Evolutionary conservation across 2,113 vertebrate species (phyloP).

Genomic region (Bubo scandiacus): DNA sequence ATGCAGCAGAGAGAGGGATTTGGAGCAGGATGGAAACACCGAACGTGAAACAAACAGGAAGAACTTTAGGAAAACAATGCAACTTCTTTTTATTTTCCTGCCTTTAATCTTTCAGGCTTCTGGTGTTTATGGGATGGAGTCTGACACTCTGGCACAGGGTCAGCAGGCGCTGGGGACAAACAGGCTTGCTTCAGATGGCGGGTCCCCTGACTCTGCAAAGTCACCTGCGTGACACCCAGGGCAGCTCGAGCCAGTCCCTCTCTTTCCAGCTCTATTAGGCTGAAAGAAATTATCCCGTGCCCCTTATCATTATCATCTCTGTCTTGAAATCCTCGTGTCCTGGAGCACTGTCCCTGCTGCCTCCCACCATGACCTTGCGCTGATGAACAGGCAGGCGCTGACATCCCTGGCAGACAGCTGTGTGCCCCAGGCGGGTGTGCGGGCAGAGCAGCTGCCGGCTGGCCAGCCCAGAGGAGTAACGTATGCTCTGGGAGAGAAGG

Average conservation of each 20-base stretch:
- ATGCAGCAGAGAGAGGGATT: not conserved
- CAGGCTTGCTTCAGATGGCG: not conserved
- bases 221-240: rapidly evolving
- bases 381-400: not conserved
- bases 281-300: not conserved
- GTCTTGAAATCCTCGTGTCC: not conserved
- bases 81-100: not conserved
- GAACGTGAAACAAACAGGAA: not conserved
- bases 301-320: not conserved
- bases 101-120: not conserved
- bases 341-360: not conserved
- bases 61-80: not conserved
- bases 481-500: not conserved
- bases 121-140: not conserved
- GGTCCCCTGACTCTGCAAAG: not conserved
- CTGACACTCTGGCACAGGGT: not conserved
- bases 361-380: not conserved
- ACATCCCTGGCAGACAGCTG: not conserved
- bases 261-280: not conserved
- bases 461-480: not conserved
- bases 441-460: not conserved
- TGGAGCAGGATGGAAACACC: not conserved
- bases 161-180: not conserved
- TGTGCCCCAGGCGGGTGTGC: rapidly evolving
- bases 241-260: not conserved